Percentiles rank a stretch among this genome's conserved stretches.
Evolutionary conservation across 2,113 vertebrate species (phyloP).

Genomic region (Atrichornis clamosus): DNA sequence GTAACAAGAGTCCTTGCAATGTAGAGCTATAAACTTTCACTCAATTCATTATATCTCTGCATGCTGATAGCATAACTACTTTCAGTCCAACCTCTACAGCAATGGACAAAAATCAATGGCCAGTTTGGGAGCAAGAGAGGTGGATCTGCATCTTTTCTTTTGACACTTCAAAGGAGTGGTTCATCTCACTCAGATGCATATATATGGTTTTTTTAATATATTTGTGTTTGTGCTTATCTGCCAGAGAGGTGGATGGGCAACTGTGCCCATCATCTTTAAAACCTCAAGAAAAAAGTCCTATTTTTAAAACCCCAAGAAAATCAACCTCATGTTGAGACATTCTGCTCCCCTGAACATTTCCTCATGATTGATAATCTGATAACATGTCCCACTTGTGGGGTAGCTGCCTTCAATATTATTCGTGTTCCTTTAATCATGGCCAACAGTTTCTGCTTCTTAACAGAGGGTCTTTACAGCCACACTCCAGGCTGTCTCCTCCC

Average conservation of each 20-base stretch:
- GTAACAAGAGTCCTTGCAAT: not conserved
- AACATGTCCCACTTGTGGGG: not conserved
- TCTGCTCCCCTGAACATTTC: not conserved
- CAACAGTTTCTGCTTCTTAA: not conserved
- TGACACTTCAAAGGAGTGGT: not conserved
- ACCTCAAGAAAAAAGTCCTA: not conserved
- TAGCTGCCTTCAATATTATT: not conserved
- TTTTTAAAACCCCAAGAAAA: not conserved
- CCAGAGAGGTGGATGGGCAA: not conserved
- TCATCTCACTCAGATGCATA: not conserved
- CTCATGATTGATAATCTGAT: not conserved
- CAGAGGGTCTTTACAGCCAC: not conserved
- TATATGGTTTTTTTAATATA: too few species aligned
- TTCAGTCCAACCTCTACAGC: not conserved
- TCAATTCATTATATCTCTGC: not conserved
- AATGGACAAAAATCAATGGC: not conserved
- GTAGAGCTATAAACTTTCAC: not conserved
- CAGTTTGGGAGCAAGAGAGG: not conserved
- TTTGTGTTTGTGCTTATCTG: not conserved
- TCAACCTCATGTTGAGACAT: not conserved
- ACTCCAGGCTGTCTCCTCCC: not conserved
- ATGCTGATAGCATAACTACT: not conserved
- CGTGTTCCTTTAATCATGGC: not conserved
- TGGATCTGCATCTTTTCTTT: not conserved
- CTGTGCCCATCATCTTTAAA: not conserved